Base-by-base conservation (phyloP, 2,113 vertebrate species). In the Vimba vimba region DNA sequence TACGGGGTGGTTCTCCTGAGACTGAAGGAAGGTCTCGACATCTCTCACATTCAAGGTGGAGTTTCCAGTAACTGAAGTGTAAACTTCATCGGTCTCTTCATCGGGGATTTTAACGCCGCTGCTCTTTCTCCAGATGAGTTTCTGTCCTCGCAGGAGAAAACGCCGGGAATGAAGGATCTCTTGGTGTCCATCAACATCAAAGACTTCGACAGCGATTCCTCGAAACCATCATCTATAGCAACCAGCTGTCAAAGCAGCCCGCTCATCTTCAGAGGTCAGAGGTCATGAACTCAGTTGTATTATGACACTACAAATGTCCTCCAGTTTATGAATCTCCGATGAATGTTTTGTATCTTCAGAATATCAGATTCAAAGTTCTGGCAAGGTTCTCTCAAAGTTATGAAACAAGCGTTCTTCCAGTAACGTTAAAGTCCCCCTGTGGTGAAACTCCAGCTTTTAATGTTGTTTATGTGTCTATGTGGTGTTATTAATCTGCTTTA, bases 11-110 rank as follows among this genome's bases (percentile, higher is more conserved):
- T 97, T 50, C 95, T 99, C 78, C 96, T 99, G 74, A 95, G 98
- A n/a, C 92, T 99, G 45, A 95, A 94, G 90, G 98, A 98, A 57
- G 97, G 98, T 76, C 93, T 99, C 83, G 97, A 99, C 66, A 94
- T 99, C 92, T 99, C 98, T 88, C 98, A 99, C 91, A 97, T 98
- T 91, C 97, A 96, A 91, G 96, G 96, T 77, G 96, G 97, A 96
- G 97, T 4, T 75, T 75, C n/a, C 6, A 4, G n/a, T 7, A 1
- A 0, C 43, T 25, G 6, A 23, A 39, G 33, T 23, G 97, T 97
- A 93, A 23, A 10, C 43, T 11, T 21, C 19, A 10, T 78, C 45
- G 30, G 17, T 27, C 1, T 39, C 12, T 30, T 50, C 55, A 62
- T 62, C 23, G 12, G 25, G 43, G 27, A 19, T 45, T 47, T 9